phyloP scores from a whole-genome alignment of 2,888 invertebrate genomes.

The Ramazzottius varieornatus region DNA sequence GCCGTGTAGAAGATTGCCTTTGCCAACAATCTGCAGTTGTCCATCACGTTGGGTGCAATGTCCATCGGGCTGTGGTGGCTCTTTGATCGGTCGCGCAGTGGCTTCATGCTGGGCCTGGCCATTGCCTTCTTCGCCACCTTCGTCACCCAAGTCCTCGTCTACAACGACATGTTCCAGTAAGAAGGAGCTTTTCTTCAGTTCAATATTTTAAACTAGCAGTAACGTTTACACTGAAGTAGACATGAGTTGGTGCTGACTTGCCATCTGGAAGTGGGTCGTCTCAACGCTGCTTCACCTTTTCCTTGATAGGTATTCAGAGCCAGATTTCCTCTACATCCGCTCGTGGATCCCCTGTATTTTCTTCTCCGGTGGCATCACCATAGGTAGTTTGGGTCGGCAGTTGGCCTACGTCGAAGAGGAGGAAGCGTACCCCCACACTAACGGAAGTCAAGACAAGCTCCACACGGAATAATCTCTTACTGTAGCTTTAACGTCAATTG shows the following conservation, averaged over 20 bases:
- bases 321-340: slow-evolving; percentile 23
- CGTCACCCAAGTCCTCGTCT: slow-evolving; percentile 23
- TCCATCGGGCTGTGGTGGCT: slow-evolving; percentile 26
- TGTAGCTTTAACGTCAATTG: too few species aligned
- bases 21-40: slow-evolving; percentile 24
- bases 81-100: slow-evolving; percentile 24
- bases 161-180: slow-evolving; percentile 24
- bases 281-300: neutral
- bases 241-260: too few species aligned
- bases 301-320: slow-evolving; percentile 20
- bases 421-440: neutral
- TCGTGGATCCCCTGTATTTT: slow-evolving; percentile 26
- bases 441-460: neutral
- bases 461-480: neutral
- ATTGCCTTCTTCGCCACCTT: slow-evolving; percentile 23
- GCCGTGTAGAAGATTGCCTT: slow-evolving; percentile 23
- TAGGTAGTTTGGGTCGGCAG: slow-evolving; percentile 25
- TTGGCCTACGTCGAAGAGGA: slow-evolving; percentile 14
- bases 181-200: slow-evolving; percentile 9
- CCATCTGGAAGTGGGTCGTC: neutral
- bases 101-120: slow-evolving; percentile 23
- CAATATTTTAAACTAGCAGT: slow-evolving; percentile 4
- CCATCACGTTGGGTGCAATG: slow-evolving; percentile 23
- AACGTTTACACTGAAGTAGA: neutral
- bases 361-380: slow-evolving; percentile 27